These are phyloP conservation scores for Thaleichthys pacificus DNA, from an alignment of 2,797 vertebrate genomes.

Conservation along the genomic window DNA sequence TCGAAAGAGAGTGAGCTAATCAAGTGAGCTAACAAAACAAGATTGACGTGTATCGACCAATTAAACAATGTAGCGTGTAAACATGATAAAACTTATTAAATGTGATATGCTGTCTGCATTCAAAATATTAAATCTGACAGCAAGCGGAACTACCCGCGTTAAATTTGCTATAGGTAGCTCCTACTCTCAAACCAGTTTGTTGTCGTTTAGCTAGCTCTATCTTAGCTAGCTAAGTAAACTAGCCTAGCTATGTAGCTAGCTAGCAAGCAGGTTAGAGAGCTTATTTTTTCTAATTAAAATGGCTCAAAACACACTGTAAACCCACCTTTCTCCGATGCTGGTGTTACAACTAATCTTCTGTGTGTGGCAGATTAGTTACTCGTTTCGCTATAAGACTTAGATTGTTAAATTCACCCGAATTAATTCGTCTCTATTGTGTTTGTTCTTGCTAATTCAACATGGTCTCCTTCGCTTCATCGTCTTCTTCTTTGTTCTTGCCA, in stretches of 20 bases:
- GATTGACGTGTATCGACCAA: not conserved
- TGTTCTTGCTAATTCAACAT: constrained; percentile 78
- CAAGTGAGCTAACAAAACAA: too few species aligned
- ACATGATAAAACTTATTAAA: not conserved
- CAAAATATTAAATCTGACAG: not conserved
- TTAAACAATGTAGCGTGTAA: not conserved
- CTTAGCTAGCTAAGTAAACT: not conserved
- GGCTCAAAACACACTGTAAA: constrained; percentile 35
- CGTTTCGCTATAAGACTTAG: constrained; percentile 28
- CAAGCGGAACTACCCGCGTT: not conserved
- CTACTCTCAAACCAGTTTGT: not conserved
- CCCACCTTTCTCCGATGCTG: constrained; percentile 56
- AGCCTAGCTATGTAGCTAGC: not conserved
- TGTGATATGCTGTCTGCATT: not conserved
- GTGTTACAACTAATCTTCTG: constrained; percentile 29
- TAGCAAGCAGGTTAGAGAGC: not conserved
- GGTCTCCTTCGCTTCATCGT: constrained; percentile 71
- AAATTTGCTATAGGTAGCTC: constrained; percentile 8
- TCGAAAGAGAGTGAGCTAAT: too few species aligned
- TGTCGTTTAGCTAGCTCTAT: not conserved
- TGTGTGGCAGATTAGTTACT: constrained; percentile 34
- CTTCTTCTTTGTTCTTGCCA: constrained; percentile 46
- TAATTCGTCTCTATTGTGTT: constrained; percentile 74
- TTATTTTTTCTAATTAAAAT: not conserved
- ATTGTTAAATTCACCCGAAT: constrained; percentile 49